These are phyloP conservation scores for Plemyria rubiginata DNA, from an alignment of 2,888 invertebrate genomes.

Conservation along the genomic window DNA sequence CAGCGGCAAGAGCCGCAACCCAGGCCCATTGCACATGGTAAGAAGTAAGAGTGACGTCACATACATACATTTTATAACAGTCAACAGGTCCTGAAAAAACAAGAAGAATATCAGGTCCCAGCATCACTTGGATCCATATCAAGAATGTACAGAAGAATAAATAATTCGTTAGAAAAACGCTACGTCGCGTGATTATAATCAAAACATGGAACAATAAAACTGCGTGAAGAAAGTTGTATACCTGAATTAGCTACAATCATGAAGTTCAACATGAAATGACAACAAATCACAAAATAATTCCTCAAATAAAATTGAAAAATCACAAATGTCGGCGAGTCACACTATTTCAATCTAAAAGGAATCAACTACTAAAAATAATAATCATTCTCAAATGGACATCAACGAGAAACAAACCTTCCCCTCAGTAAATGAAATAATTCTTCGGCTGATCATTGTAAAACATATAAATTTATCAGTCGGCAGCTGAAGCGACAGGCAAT, in stretches of 20 bases:
- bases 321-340: background rate
- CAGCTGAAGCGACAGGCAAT: background rate
- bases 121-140: background rate
- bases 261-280: background rate
- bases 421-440: background rate
- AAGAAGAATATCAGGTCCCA: background rate
- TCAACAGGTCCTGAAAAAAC: slow-evolving; percentile 27
- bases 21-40: slow-evolving; percentile 74
- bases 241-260: background rate
- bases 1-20: slow-evolving; percentile 68
- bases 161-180: background rate
- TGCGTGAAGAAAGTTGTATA: background rate
- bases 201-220: background rate
- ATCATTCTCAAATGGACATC: background rate
- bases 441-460: background rate
- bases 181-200: background rate
- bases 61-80: slow-evolving; percentile 9
- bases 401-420: background rate
- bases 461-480: slow-evolving; percentile 1
- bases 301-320: background rate
- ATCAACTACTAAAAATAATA: background rate
- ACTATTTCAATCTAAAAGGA: background rate
- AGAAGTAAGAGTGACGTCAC: no score
- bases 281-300: background rate
- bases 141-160: background rate